Base-by-base conservation (phyloP, 2,797 vertebrate species). In the Scarus forsteni region DNA sequence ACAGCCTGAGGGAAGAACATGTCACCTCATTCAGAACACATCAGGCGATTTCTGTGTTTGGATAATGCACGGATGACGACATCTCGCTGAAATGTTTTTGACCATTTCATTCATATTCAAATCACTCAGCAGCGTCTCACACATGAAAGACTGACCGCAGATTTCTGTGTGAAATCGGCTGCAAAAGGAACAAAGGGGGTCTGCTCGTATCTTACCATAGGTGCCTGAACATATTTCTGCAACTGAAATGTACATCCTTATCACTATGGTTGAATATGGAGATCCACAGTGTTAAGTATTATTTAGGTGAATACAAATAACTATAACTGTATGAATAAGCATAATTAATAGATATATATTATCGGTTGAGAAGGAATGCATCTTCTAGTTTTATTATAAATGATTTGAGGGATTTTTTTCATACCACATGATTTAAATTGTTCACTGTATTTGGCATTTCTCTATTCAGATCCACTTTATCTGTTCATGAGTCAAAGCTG, bases 31-130 rank as follows among this genome's bases (percentile, higher is more conserved):
- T 34, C 1, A 9, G 12, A 59, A 42, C 65, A 66, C 19, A 60
- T 65, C 45, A 50, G 35, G 54, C 15, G 8, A 15, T 60, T 74
- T 59, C 56, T 44, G 16, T 12, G 51, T 66, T 51, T 63, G 56
- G 67, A 77, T 62, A 79, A 77, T 63, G 19, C 65, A 74, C 49
- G 62, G 36, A 83, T 85, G 79, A 86, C 60, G 70, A 79, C 68
- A 74, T 70, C 73, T 65, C 53, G 45, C 46, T 76, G 78, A 86
- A 87, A 90, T 60, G 48, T 58, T 55, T 27, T 71, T 19, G 60
- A 56, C 39, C 44, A 27, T 73, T 79, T 77, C 66, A 83, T 70
- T 83, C 53, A 52, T 64, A 79, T 81, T 87, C 73, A 82, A 69
- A 77, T 74, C 76, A 66, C 51, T 67, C 63, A n/a, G 61, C 57